These are phyloP conservation scores for Artibeus lituratus DNA, from an alignment of 2,797 vertebrate species.

Conservation along the genomic window DNA sequence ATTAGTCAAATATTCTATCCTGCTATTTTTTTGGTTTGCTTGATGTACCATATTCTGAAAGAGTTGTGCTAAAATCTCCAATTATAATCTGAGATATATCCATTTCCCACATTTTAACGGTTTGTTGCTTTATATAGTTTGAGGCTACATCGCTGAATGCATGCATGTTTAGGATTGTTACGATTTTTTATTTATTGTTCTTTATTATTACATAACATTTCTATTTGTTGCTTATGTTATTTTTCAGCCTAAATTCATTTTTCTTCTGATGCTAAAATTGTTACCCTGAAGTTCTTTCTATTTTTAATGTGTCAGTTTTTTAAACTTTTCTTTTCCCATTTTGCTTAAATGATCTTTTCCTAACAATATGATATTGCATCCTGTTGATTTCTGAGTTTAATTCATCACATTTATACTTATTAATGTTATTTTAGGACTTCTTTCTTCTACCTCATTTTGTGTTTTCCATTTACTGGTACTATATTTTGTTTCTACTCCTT, in stretches of 20 bases:
- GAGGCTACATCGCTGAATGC: background rate
- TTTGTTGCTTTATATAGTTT: background rate
- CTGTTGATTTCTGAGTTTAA: background rate
- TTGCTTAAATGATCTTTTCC: background rate
- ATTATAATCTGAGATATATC: background rate
- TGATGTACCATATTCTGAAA: background rate
- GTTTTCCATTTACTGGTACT: background rate
- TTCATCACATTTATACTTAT: background rate
- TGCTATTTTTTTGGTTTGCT: background rate
- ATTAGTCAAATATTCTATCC: background rate
- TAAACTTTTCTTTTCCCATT: background rate
- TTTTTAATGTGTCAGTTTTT: background rate
- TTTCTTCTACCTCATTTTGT: background rate
- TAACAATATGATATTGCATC: background rate
- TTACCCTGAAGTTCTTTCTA: background rate
- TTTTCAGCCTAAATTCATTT: background rate
- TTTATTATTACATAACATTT: background rate
- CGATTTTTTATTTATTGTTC: slow-evolving; percentile 12
- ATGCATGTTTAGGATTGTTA: background rate
- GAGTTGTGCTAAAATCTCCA: background rate
- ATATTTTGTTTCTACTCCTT: background rate
- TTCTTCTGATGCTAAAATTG: background rate
- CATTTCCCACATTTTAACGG: background rate
- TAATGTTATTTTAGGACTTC: background rate
- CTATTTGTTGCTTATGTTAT: background rate